Conservation (phyloP, 2,888 invertebrate genomes). For the Hecatera dysodea region DNA sequence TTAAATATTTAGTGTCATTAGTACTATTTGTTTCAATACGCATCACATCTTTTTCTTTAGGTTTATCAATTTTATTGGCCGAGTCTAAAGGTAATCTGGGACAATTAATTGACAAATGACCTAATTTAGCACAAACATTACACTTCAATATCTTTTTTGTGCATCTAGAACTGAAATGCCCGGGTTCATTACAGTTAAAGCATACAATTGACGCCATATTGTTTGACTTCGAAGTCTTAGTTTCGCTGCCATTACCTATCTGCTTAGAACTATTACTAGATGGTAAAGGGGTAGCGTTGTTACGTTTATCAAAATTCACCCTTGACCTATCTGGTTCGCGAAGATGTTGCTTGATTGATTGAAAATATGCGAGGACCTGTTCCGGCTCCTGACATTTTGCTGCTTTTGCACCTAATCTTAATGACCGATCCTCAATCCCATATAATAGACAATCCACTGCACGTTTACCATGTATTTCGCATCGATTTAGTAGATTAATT, state of each 20-base stretch:
- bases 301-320: not conserved
- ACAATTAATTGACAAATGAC: too few species aligned
- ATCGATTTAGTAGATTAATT: not conserved
- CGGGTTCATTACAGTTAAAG: too few species aligned
- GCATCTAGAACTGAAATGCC: too few species aligned
- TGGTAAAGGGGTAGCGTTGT: too few species aligned
- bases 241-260: not conserved
- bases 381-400: slow-evolving; percentile 1
- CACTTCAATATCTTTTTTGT: too few species aligned
- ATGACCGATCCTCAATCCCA: not conserved
- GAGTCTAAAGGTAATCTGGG: too few species aligned
- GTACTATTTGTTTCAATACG: too few species aligned
- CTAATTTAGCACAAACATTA: too few species aligned
- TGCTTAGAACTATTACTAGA: slow-evolving; percentile 3
- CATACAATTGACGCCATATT: too few species aligned
- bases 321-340: too few species aligned
- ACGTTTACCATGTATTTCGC: not conserved
- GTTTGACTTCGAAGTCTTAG: not conserved
- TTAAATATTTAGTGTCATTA: not conserved
- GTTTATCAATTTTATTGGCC: too few species aligned
- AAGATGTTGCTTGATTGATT: slow-evolving; percentile 3
- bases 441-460: not conserved
- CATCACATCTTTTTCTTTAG: too few species aligned
- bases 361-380: slow-evolving; percentile 2
- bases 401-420: slow-evolving; percentile 4